Conservation (phyloP, 2,797 vertebrate species). For the Meriones psammophilus region DNA sequence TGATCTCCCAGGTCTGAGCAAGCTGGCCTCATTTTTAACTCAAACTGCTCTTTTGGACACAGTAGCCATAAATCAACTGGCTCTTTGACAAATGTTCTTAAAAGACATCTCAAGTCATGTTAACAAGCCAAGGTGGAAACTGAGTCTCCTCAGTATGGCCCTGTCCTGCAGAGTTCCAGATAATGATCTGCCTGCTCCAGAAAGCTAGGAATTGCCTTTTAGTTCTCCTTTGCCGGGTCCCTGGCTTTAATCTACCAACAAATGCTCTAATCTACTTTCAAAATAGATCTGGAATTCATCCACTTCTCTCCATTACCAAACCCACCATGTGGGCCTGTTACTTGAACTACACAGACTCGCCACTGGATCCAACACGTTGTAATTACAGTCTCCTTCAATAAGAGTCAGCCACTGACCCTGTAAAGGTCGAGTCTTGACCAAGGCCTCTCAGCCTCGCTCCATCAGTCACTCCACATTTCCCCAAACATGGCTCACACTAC, state of each 20-base stretch:
- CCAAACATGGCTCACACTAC: not conserved
- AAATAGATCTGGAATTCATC: not conserved
- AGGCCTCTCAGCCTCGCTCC: not conserved
- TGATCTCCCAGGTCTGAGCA: not conserved
- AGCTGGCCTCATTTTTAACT: not conserved
- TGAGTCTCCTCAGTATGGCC: not conserved
- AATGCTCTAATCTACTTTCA: constrained; percentile 1
- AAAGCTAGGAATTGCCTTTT: not conserved
- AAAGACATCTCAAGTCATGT: not conserved
- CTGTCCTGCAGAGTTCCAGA: not conserved
- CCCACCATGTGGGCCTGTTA: not conserved
- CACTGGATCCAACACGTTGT: not conserved
- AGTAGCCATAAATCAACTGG: not conserved
- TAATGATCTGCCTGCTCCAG: not conserved
- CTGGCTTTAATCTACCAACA: constrained; percentile 23
- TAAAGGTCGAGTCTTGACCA: not conserved
- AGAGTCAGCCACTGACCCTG: not conserved
- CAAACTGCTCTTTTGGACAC: constrained; percentile 5
- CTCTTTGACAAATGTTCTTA: not conserved
- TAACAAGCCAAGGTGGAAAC: not conserved
- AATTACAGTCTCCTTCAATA: not conserved
- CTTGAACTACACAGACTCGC: not conserved
- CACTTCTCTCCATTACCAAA: constrained; percentile 22
- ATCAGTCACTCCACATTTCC: not conserved
- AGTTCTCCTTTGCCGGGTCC: not conserved